Percentiles rank a stretch among this genome's conserved stretches.
Conservation (phyloP, 2,113 vertebrate genomes). For the Callocephalon fimbriatum region DNA sequence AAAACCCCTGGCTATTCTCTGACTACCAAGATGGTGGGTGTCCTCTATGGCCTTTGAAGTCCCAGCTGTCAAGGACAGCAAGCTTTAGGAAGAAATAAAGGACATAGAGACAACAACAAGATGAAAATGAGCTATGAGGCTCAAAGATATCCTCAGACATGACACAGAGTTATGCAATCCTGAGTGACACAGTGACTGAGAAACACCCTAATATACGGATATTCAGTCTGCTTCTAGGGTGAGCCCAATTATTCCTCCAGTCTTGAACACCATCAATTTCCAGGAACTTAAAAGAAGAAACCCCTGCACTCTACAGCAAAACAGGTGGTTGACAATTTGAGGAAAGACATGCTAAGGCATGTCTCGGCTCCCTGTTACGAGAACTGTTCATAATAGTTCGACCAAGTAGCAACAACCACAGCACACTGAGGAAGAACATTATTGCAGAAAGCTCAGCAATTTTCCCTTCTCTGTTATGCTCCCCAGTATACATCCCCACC, state of each 20-base stretch:
- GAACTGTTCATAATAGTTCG: not conserved
- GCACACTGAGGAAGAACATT: not conserved
- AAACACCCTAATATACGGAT: not conserved
- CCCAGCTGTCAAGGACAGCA: not conserved
- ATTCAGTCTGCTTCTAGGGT: not conserved
- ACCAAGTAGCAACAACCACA: not conserved
- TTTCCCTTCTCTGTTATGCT: not conserved
- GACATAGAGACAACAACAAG: not conserved
- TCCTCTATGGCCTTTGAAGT: not conserved
- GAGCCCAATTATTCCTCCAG: not conserved
- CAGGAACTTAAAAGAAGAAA: not conserved
- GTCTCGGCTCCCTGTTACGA: not conserved
- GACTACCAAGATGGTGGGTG: not conserved
- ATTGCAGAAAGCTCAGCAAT: not conserved
- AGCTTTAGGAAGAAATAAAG: not conserved
- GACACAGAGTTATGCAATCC: not conserved
- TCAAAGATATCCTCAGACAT: not conserved
- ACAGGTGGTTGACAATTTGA: not conserved
- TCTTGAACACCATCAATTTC: not conserved
- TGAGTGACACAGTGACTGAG: not conserved
- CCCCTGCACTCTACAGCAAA: not conserved
- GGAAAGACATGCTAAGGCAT: not conserved
- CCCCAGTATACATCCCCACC: fast-evolving
- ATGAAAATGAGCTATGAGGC: not conserved
- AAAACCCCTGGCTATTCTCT: not conserved